These are phyloP conservation scores for Microcebus ravelobensis DNA, from an alignment of 2,113 vertebrate genomes.

Conservation along the genomic window DNA sequence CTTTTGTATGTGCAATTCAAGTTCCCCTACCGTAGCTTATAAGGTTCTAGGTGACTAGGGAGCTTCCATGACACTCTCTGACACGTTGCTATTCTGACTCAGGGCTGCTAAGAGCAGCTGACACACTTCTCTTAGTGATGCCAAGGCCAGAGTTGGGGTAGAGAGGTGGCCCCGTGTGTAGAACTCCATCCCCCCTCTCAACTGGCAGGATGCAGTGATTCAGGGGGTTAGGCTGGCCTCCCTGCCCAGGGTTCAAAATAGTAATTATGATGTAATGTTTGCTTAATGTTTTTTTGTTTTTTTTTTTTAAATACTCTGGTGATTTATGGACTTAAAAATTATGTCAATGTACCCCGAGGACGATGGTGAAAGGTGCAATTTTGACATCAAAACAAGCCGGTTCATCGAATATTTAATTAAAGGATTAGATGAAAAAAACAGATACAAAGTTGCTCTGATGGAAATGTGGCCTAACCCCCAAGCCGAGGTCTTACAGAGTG, in stretches of 20 bases:
- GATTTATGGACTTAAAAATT: slow-evolving; percentile 42
- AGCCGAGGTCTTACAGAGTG: neutral
- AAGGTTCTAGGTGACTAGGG: neutral
- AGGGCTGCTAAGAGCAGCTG: slow-evolving; percentile 14
- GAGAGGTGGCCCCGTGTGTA: neutral
- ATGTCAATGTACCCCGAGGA: neutral
- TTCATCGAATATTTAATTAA: slow-evolving; percentile 28
- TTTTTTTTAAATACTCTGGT: neutral
- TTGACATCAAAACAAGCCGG: neutral
- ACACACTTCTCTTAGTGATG: neutral
- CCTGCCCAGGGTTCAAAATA: neutral
- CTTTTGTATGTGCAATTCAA: neutral
- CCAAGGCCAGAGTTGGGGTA: neutral
- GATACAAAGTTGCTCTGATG: neutral
- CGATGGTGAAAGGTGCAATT: neutral
- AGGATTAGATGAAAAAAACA: slow-evolving; percentile 14
- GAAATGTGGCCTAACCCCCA: neutral
- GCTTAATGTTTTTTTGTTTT: neutral
- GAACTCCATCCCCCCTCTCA: neutral
- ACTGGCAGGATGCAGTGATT: neutral
- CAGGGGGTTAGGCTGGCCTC: neutral
- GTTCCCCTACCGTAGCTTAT: neutral
- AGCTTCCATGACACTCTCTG: neutral
- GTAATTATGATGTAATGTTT: slow-evolving; percentile 8
- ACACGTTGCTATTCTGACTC: neutral